Evolutionary conservation across 2,113 vertebrate genomes (phyloP).

Genomic region (Cyanistes caeruleus): DNA sequence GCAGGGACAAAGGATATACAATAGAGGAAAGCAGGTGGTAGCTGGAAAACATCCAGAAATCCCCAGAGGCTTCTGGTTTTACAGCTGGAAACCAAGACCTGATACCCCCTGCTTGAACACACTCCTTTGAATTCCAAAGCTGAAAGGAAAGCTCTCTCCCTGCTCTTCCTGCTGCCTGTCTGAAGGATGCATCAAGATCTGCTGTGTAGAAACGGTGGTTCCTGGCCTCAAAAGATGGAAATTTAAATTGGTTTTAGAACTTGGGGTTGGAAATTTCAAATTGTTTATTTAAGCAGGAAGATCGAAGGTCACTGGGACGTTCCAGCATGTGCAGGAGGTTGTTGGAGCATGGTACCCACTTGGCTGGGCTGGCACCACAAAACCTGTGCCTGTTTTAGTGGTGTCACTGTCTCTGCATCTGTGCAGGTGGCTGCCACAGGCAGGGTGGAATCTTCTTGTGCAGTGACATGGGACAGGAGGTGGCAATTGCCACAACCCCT

Average conservation of each 20-base stretch:
- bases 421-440: background rate
- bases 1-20: background rate
- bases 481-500: accelerated
- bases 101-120: background rate
- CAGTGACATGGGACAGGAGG: background rate
- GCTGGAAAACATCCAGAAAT: background rate
- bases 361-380: background rate
- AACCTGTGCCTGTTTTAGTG: background rate
- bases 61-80: background rate
- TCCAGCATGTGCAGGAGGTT: accelerated
- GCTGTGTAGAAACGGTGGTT: accelerated
- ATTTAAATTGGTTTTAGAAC: background rate
- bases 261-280: background rate
- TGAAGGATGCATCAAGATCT: background rate
- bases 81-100: background rate
- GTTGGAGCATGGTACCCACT: accelerated
- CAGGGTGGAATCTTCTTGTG: background rate
- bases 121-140: background rate
- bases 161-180: background rate
- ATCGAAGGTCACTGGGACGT: accelerated
- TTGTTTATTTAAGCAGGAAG: background rate
- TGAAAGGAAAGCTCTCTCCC: accelerated
- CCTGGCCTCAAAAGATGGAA: background rate
- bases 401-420: background rate
- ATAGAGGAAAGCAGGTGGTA: background rate